Conservation (phyloP, 2,113 vertebrate species). For the Corythornis cristatus region DNA sequence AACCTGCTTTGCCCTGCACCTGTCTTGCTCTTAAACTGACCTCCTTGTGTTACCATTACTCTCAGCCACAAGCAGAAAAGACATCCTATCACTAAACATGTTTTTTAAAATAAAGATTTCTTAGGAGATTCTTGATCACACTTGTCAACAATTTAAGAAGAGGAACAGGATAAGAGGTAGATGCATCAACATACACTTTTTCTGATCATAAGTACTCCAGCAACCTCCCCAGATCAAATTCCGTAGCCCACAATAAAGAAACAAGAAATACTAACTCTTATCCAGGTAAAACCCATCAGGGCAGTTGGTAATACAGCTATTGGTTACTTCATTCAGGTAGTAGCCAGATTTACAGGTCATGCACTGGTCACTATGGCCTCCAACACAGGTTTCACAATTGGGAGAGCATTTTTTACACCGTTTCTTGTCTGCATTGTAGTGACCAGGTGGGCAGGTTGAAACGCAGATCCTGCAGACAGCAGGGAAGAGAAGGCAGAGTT, state of each 20-base stretch:
- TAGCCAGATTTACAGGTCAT: conserved; percentile 89
- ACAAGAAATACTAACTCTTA: conserved; percentile 78
- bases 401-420: conserved; percentile 96
- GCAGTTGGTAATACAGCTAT: conserved; percentile 86
- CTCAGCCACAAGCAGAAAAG: background rate
- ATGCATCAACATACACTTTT: background rate
- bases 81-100: background rate
- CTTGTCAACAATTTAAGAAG: background rate
- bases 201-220: background rate
- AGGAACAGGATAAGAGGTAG: background rate
- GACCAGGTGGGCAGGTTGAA: conserved; percentile 90
- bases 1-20: background rate
- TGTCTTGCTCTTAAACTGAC: background rate
- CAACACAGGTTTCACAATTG: conserved; percentile 91
- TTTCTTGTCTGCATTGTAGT: conserved; percentile 94
- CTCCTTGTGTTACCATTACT: background rate
- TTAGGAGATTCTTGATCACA: background rate
- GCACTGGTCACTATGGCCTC: conserved; percentile 92
- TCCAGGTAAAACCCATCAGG: conserved; percentile 89
- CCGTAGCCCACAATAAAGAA: background rate
- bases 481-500: conserved; percentile 31
- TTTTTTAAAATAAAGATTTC: background rate
- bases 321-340: conserved; percentile 90
- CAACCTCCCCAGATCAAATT: conserved; percentile 4
- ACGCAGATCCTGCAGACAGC: conserved; percentile 88